Conservation (phyloP, 2,113 vertebrate genomes). For the Antechinus stuartii region DNA sequence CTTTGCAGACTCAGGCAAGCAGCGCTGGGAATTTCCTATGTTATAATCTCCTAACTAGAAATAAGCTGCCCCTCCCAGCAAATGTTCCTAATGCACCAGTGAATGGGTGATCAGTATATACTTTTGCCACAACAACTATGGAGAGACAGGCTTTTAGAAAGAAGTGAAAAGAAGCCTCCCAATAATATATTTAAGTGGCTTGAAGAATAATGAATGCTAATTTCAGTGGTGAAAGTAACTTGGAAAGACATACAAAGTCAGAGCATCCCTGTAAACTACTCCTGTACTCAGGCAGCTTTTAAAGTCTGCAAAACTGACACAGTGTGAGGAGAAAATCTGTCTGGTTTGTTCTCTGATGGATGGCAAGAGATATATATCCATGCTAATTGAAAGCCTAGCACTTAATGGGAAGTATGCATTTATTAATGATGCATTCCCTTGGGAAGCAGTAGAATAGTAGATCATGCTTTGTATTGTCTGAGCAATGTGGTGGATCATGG, state of each 20-base stretch:
- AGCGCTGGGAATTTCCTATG: background rate
- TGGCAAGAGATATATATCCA: slow-evolving; percentile 62
- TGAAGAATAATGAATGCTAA: slow-evolving; percentile 49
- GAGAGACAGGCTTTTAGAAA: slow-evolving; percentile 53
- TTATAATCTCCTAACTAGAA: background rate
- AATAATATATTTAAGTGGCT: slow-evolving; percentile 52
- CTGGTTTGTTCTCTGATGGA: slow-evolving; percentile 63
- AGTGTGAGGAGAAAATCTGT: slow-evolving; percentile 56
- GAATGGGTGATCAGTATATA: slow-evolving; percentile 27
- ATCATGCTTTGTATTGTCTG: slow-evolving; percentile 64
- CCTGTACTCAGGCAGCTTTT: slow-evolving; percentile 59
- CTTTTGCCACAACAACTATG: slow-evolving; percentile 33
- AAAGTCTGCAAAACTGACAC: slow-evolving; percentile 60
- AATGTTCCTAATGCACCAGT: slow-evolving; percentile 17
- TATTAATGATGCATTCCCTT: slow-evolving; percentile 75
- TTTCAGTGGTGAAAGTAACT: slow-evolving; percentile 67
- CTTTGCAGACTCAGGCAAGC: background rate
- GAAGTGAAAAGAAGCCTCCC: slow-evolving; percentile 36
- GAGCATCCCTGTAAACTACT: slow-evolving; percentile 45
- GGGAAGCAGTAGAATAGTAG: slow-evolving; percentile 63
- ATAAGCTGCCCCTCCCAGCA: background rate
- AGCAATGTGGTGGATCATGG: slow-evolving; percentile 53
- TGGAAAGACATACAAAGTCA: slow-evolving; percentile 43
- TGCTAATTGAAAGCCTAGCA: slow-evolving; percentile 75
- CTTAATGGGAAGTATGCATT: slow-evolving; percentile 72